Percentiles rank a stretch among this genome's conserved stretches.
These are phyloP conservation scores for Dryoscopus gambensis DNA, from an alignment of 2,113 vertebrate species.

Conservation along the genomic window DNA sequence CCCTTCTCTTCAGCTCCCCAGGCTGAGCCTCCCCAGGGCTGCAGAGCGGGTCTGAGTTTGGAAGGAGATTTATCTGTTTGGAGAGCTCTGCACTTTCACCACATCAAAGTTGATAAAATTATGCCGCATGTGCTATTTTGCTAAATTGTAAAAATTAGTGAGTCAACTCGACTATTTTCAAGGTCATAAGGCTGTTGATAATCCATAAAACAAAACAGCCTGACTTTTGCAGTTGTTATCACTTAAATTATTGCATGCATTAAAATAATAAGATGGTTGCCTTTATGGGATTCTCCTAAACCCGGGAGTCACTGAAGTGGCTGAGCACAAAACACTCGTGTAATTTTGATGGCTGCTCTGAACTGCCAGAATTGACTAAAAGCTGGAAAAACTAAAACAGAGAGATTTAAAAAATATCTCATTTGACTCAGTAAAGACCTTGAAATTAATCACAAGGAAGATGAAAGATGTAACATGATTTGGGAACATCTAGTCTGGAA, in stretches of 20 bases:
- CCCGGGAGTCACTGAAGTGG: neutral
- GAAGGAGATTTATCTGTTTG: neutral
- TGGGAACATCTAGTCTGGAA: slow-evolving; percentile 74
- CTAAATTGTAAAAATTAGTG: slow-evolving; percentile 16
- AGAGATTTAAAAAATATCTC: slow-evolving; percentile 41
- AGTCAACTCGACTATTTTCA: slow-evolving; percentile 29
- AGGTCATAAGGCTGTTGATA: slow-evolving; percentile 59
- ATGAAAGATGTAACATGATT: slow-evolving; percentile 75
- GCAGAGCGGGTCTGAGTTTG: neutral
- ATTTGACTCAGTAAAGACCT: slow-evolving; percentile 71
- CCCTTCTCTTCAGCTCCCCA: neutral
- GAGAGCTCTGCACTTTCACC: neutral
- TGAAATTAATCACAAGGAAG: slow-evolving; percentile 74
- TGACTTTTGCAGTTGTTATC: neutral
- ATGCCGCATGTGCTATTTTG: neutral
- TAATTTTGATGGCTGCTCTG: slow-evolving; percentile 49
- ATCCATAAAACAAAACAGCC: slow-evolving; percentile 29
- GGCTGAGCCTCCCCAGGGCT: neutral
- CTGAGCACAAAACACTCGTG: neutral
- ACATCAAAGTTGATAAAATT: neutral
- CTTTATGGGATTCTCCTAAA: slow-evolving; percentile 1
- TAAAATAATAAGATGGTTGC: slow-evolving; percentile 31
- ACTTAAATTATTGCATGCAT: slow-evolving; percentile 33
- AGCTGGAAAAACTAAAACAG: slow-evolving; percentile 15
- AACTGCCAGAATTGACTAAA: slow-evolving; percentile 25